A percentile compares a stretch with the other conserved stretches of the same genome.
phyloP scores from a whole-genome alignment of 2,888 invertebrate species.

The Sphecodes monilicornis region DNA sequence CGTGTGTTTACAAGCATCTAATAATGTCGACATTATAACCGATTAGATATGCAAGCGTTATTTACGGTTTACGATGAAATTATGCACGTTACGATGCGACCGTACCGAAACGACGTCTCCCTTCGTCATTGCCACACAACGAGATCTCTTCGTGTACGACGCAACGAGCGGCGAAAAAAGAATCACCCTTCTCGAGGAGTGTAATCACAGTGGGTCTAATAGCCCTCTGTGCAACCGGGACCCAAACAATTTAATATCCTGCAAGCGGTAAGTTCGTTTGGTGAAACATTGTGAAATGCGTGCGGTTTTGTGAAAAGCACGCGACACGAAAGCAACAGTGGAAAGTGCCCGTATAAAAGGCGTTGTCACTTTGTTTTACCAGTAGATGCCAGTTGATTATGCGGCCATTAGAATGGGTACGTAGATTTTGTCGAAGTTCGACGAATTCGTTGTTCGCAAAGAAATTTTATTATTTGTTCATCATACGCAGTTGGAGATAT shows the following conservation, averaged over 20 bases:
- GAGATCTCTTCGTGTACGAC: neutral
- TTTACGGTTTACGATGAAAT: conserved; percentile 29
- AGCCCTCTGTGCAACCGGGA: conserved; percentile 25
- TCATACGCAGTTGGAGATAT: conserved; percentile 62
- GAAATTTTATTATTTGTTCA: neutral
- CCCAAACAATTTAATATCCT: conserved; percentile 34
- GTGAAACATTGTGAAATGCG: conserved; percentile 64
- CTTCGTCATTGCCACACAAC: conserved; percentile 25
- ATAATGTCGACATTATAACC: neutral
- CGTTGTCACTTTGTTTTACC: conserved; percentile 50
- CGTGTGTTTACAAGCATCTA: neutral
- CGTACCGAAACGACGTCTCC: conserved; percentile 23
- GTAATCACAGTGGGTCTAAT: conserved; percentile 42
- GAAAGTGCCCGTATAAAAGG: conserved; percentile 72
- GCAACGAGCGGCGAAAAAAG: conserved; percentile 32
- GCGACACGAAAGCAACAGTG: conserved; percentile 30
- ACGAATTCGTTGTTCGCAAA: neutral
- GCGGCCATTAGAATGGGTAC: conserved; percentile 78
- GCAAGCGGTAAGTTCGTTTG: conserved; percentile 45
- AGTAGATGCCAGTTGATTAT: conserved; percentile 73
- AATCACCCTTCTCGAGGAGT: conserved; percentile 32
- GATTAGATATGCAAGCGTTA: conserved; percentile 15
- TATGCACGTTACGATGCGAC: conserved; percentile 9
- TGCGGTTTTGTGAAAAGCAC: conserved; percentile 66
- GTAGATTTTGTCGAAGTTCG: conserved; percentile 38